Conservation (phyloP, 1,140 invertebrate genomes). For the Heliconius eleuchia region DNA sequence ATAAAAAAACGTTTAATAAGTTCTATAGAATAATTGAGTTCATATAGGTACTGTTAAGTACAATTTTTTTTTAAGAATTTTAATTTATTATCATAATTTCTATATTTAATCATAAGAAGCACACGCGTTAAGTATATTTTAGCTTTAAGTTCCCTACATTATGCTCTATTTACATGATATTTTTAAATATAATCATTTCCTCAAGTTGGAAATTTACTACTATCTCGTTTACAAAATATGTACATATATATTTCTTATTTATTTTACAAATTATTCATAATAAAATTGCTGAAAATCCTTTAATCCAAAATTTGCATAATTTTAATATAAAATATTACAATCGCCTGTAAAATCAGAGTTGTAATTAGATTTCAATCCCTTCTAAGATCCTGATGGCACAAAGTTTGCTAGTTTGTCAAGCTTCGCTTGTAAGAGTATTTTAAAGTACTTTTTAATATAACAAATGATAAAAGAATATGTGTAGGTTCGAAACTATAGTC, state of each 20-base stretch:
- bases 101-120: no score
- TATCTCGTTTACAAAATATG: background rate
- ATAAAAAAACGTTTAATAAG: no score
- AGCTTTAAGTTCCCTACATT: no score
- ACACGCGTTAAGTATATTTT: no score
- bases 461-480: constrained; percentile 31
- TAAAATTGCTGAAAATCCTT: background rate
- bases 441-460: constrained; percentile 31
- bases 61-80: no score
- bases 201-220: background rate
- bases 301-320: constrained; percentile 2
- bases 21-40: no score
- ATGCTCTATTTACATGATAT: no score
- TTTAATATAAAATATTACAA: constrained; percentile 21
- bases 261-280: background rate
- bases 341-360: constrained; percentile 20
- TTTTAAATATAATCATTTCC: background rate
- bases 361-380: constrained; percentile 45
- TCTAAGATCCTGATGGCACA: constrained; percentile 33
- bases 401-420: constrained; percentile 46
- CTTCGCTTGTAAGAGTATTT: constrained; percentile 36
- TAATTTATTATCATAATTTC: no score
- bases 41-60: no score
- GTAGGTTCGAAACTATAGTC: constrained; percentile 25
- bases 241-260: background rate